Evolutionary conservation across 2,113 vertebrate species (phyloP).

Genomic region (Ophthalmolycus amberensis): DNA sequence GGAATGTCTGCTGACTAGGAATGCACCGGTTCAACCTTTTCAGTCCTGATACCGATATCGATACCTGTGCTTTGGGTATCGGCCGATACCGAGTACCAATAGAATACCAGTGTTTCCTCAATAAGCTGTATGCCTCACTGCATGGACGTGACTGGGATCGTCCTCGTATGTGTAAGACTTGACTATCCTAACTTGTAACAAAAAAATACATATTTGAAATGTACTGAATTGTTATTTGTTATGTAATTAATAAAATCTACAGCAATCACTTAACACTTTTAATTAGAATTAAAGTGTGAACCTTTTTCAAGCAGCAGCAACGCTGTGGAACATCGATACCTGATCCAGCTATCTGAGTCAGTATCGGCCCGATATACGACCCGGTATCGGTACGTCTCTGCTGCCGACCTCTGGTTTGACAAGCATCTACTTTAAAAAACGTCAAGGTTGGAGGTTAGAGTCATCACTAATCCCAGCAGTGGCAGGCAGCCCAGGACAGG

Average conservation of each 20-base stretch:
- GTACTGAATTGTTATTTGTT: neutral
- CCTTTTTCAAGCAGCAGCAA: neutral
- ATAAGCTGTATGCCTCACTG: neutral
- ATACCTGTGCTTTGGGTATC: neutral
- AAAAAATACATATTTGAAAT: neutral
- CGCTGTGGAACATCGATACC: neutral
- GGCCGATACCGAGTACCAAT: neutral
- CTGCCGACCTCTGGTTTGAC: slow-evolving; percentile 24
- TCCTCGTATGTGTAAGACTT: neutral
- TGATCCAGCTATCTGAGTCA: neutral
- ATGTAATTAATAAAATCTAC: neutral
- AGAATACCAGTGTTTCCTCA: neutral
- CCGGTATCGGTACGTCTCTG: neutral
- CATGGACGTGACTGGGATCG: neutral
- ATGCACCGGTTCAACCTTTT: neutral
- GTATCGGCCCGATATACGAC: neutral
- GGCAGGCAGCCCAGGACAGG: slow-evolving; percentile 12
- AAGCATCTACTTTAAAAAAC: slow-evolving; percentile 33
- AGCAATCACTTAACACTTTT: neutral
- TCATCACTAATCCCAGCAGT: slow-evolving; percentile 43
- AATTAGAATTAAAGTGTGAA: too few species aligned
- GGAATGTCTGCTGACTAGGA: neutral
- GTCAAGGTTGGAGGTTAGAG: slow-evolving; percentile 42
- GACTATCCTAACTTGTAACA: neutral
- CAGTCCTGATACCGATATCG: neutral